phyloP scores from a whole-genome alignment of 2,797 vertebrate species.

The Knipowitschia caucasica region DNA sequence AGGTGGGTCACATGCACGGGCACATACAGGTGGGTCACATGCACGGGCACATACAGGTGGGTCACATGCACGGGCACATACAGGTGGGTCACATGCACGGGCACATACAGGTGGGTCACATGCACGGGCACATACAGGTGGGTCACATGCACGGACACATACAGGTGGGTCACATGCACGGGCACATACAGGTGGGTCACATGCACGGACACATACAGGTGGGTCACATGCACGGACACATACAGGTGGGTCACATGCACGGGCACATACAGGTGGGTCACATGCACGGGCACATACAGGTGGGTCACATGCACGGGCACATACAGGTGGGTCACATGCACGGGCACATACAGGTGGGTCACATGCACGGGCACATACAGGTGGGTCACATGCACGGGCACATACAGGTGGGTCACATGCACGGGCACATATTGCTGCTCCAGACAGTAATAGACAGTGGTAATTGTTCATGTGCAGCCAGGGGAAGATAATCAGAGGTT shows the following conservation, averaged over 20 bases:
- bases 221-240: constrained; percentile 87
- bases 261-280: constrained; percentile 86
- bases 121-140: constrained; percentile 92
- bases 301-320: constrained; percentile 89
- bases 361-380: constrained; percentile 90
- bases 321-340: constrained; percentile 90
- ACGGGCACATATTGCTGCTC: constrained; percentile 9
- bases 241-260: constrained; percentile 90
- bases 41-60: constrained; percentile 90
- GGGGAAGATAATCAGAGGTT: neutral
- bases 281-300: constrained; percentile 91
- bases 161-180: constrained; percentile 90
- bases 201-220: constrained; percentile 94
- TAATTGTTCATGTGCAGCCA: constrained; percentile 2
- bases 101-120: constrained; percentile 86
- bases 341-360: constrained; percentile 86
- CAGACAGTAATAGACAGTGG: neutral
- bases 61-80: constrained; percentile 87
- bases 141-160: constrained; percentile 88
- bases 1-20: constrained; percentile 90
- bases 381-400: constrained; percentile 91
- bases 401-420: constrained; percentile 84
- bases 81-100: constrained; percentile 92
- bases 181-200: constrained; percentile 85
- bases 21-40: constrained; percentile 88